A percentile compares a stretch with the other conserved stretches of the same genome.
Evolutionary conservation across 1,140 invertebrate species (phyloP).

Genomic region (Pseudomyrmex dendroicus): DNA sequence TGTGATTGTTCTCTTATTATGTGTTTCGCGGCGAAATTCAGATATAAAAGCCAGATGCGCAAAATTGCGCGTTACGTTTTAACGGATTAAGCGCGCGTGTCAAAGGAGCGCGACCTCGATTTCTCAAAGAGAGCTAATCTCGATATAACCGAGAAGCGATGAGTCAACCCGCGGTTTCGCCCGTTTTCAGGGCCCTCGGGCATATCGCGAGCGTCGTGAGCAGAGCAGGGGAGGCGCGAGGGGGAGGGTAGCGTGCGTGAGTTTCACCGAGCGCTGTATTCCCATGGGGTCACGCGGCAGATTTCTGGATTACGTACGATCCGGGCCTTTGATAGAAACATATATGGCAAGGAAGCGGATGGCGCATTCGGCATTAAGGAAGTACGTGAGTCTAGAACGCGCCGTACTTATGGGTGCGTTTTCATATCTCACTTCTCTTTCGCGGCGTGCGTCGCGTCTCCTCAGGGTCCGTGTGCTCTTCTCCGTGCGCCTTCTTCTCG

Average conservation of each 20-base stretch:
- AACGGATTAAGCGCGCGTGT: constrained; percentile 32
- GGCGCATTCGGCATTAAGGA: constrained; percentile 83
- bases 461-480: constrained; percentile 9
- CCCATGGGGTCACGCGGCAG: constrained; percentile 79
- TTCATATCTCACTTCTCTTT: constrained; percentile 45
- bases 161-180: constrained; percentile 64
- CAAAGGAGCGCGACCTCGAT: constrained; percentile 38
- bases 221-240: neutral
- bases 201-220: constrained; percentile 24
- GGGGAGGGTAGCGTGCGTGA: constrained; percentile 65
- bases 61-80: constrained; percentile 5
- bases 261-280: constrained; percentile 76
- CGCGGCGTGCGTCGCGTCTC: constrained; percentile 35
- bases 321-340: constrained; percentile 82
- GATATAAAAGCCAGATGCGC: neutral
- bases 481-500: constrained; percentile 2
- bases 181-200: constrained; percentile 49
- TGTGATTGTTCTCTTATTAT: neutral
- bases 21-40: neutral
- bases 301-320: constrained; percentile 83
- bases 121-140: constrained; percentile 56
- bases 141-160: constrained; percentile 50
- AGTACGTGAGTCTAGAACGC: constrained; percentile 82
- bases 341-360: constrained; percentile 83
- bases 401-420: constrained; percentile 80